Base-by-base conservation (phyloP, 2,888 invertebrate species). In the Coelopa pilipes region DNA sequence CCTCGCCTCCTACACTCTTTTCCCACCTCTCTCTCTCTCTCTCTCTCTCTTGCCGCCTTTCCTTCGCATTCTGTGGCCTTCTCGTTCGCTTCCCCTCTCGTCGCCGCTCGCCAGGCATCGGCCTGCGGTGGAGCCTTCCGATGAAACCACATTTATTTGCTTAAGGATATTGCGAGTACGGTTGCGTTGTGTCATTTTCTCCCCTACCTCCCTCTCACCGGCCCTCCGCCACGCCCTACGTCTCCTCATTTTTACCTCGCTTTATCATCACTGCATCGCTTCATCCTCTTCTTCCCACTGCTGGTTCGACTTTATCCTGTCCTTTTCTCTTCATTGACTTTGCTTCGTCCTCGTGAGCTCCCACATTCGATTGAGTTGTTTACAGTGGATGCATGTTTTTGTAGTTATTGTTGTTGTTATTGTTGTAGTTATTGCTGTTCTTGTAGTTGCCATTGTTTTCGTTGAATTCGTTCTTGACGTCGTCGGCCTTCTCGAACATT, bases 71-170 rank as follows among this genome's bases (percentile, higher is more conserved):
- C 34, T 34, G n/a, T n/a, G n/a, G n/a, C n/a, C 7, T 34, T 34
- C 34, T 34, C 34, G 2, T 34, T 34, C 7, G 2, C 7, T 34
- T 34, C 7, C 7, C 7, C 4, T 34, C 7, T 34, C 34, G 7
- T 34, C 34, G 2, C 34, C 34, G 2, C 34, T 34, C 34, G 34
- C 7, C 4, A 4, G 34, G 34, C 34, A 34, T 34, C 34, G 34
- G 2, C 34, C 34, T 34, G 34, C 7, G 34, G 34, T 4, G 7
- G 7, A 34, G 34, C 7, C 34, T 34, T 34, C 7, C 34, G 46
- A 45, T 24, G n/a, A 34, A 68, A 68, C 68, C 68, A 34, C 68
- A 68, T 68, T 68, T 12, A 68, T 57, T 68, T 57, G n/a, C n/a
- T 34, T 19, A 45, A 55, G 68, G 46, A 68, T 55, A 68, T 57